Percentiles rank a stretch among this genome's conserved stretches.
Evolutionary conservation across 2,113 vertebrate genomes (phyloP).

Genomic region (Corythoichthys intestinalis): DNA sequence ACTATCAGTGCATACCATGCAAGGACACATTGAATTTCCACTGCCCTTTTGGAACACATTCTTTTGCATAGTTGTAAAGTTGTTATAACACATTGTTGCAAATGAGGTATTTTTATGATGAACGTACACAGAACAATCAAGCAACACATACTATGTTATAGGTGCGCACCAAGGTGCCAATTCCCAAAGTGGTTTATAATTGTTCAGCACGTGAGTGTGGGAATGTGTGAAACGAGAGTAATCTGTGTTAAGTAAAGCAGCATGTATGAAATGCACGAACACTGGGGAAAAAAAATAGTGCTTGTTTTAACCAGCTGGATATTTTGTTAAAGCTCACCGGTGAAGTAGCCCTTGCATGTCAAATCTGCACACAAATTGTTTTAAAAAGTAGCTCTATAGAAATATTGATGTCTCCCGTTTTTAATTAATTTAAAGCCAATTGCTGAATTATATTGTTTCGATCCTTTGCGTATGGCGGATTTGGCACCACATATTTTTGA

Average conservation of each 20-base stretch:
- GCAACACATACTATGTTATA: constrained; percentile 11
- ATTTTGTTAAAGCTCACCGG: not conserved
- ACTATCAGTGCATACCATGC: constrained; percentile 2
- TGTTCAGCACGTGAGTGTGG: constrained; percentile 38
- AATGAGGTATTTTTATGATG: not conserved
- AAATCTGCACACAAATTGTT: too few relatives aligned
- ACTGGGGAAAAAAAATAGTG: not conserved
- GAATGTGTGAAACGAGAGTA: constrained; percentile 49
- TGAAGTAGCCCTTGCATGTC: too few relatives aligned
- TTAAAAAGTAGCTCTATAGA: too few relatives aligned
- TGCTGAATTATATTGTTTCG: too few relatives aligned
- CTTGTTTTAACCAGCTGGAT: too few relatives aligned
- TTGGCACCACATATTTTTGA: not conserved
- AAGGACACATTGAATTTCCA: not conserved
- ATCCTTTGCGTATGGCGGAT: not conserved
- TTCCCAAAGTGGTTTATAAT: constrained; percentile 41
- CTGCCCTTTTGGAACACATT: not conserved
- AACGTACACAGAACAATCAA: not conserved
- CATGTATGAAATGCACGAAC: not conserved
- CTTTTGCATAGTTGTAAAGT: not conserved
- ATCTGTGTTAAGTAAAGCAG: constrained; percentile 51
- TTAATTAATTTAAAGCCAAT: too few relatives aligned
- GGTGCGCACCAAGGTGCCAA: constrained; percentile 20
- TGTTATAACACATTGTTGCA: not conserved
- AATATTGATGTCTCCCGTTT: too few relatives aligned